Percentiles rank a stretch among this genome's conserved stretches.
Evolutionary conservation across 2,113 vertebrate species (phyloP).

Genomic region (Grus americana): DNA sequence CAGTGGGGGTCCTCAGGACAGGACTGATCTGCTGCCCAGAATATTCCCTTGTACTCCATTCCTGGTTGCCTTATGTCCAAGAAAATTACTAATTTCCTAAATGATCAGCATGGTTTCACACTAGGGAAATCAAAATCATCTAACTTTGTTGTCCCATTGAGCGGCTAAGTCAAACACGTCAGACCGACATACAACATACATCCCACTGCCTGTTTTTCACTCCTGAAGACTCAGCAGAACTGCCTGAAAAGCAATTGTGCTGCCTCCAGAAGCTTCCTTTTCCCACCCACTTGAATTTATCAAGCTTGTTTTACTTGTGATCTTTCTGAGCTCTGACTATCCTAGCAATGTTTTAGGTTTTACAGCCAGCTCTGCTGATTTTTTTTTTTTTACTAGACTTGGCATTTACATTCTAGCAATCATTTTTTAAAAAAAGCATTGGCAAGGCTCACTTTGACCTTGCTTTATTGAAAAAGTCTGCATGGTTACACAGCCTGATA

Average conservation of each 20-base stretch:
- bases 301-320: not conserved
- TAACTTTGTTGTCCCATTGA: not conserved
- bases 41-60: not conserved
- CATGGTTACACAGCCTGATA: not conserved
- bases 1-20: not conserved
- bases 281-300: not conserved
- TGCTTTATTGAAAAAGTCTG: not conserved
- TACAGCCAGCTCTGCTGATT: not conserved
- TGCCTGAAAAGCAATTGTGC: not conserved
- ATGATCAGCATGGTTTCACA: not conserved
- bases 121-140: not conserved
- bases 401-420: not conserved
- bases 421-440: not conserved
- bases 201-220: not conserved
- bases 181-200: not conserved
- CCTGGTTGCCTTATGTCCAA: not conserved
- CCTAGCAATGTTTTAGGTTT: not conserved
- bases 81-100: not conserved
- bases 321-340: not conserved
- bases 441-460: slow-evolving; percentile 4
- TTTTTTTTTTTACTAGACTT: not conserved
- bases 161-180: not conserved
- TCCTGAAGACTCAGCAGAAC: not conserved
- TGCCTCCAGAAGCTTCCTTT: not conserved
- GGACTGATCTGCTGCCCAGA: not conserved